These are phyloP conservation scores for Tringa solitaria DNA, from an alignment of 2,113 vertebrate genomes.

Conservation along the genomic window DNA sequence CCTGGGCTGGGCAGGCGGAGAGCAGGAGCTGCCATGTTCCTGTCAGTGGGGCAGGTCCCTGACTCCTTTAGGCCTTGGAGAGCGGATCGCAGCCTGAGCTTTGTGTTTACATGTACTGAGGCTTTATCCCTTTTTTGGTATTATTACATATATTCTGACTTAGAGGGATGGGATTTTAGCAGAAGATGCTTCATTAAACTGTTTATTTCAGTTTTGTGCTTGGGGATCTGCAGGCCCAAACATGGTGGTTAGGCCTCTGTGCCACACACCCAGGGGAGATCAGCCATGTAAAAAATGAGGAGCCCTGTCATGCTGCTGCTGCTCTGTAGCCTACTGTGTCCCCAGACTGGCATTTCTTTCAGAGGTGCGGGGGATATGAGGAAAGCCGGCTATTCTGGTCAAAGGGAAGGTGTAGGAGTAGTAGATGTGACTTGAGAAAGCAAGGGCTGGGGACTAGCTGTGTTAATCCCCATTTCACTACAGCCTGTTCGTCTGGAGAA, in stretches of 20 bases:
- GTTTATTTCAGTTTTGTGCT: neutral
- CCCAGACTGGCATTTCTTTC: neutral
- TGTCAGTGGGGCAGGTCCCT: neutral
- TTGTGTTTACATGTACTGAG: neutral
- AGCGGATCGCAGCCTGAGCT: neutral
- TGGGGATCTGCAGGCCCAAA: neutral
- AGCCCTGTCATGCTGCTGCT: neutral
- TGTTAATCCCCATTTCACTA: neutral
- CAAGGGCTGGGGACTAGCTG: neutral
- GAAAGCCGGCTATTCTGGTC: neutral
- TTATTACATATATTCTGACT: neutral
- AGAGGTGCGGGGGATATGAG: neutral
- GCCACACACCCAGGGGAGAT: neutral
- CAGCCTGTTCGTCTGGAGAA: neutral
- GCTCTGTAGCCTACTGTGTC: neutral
- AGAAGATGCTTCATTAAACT: neutral
- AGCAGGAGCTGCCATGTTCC: accelerated
- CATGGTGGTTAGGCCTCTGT: neutral
- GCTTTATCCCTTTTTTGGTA: neutral
- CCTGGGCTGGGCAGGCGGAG: neutral
- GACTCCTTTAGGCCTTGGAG: neutral
- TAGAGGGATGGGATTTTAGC: neutral
- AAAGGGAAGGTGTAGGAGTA: neutral
- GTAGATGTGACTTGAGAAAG: neutral
- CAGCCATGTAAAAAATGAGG: neutral